Conservation (phyloP, 2,888 invertebrate genomes). For the Smittia aterrima region DNA sequence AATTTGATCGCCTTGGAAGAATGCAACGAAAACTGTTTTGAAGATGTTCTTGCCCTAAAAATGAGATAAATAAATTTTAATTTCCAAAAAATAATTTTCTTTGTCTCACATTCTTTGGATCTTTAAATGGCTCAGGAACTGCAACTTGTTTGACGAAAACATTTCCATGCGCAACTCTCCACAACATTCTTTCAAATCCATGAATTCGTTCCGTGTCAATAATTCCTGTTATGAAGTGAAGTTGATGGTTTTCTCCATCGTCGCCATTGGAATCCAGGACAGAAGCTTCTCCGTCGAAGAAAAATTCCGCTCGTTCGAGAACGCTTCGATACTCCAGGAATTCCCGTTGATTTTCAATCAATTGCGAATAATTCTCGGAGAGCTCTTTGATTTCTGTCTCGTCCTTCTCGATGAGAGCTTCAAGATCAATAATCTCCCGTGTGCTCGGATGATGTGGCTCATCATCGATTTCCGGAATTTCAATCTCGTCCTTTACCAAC, state of each 20-base stretch:
- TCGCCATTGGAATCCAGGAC: slow-evolving; percentile 54
- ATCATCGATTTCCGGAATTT: slow-evolving; percentile 72
- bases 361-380: slow-evolving; percentile 82
- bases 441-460: slow-evolving; percentile 75
- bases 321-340: slow-evolving; percentile 84
- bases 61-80: slow-evolving; percentile 49
- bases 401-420: slow-evolving; percentile 88
- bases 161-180: slow-evolving; percentile 90
- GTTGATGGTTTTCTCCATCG: slow-evolving; percentile 57
- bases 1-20: slow-evolving; percentile 90
- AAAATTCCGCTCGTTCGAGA: slow-evolving; percentile 74
- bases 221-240: slow-evolving; percentile 88
- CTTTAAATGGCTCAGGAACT: background rate
- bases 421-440: slow-evolving; percentile 84
- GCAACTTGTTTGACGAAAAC: slow-evolving; percentile 65
- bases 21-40: slow-evolving; percentile 86
- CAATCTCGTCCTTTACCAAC: slow-evolving; percentile 78
- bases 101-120: slow-evolving; percentile 60
- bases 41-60: slow-evolving; percentile 75
- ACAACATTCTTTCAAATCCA: slow-evolving; percentile 88
- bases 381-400: slow-evolving; percentile 88
- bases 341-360: slow-evolving; percentile 84
- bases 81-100: slow-evolving; percentile 50
- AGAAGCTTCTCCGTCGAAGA: slow-evolving; percentile 37
- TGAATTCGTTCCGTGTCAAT: slow-evolving; percentile 84